Evolutionary conservation across 1,140 invertebrate species (phyloP).

Genomic region (Probaryconus sp.): DNA sequence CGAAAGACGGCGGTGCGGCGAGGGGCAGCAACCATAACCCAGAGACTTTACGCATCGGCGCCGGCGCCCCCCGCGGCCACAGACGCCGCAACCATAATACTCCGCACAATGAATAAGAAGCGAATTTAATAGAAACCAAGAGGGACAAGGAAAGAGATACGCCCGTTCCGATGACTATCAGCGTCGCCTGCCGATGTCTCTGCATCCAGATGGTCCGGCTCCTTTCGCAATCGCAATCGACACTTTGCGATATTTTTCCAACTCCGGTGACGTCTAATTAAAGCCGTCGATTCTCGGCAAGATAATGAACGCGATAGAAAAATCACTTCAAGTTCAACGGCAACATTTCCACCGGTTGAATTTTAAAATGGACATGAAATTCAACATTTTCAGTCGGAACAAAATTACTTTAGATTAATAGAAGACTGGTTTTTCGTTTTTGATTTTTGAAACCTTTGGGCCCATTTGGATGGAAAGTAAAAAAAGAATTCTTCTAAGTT

Average conservation of each 20-base stretch:
- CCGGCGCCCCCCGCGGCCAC: slow-evolving; percentile 78
- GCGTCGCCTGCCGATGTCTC: slow-evolving; percentile 61
- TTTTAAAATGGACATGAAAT: no score
- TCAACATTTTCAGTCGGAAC: no score
- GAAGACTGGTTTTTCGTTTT: no score
- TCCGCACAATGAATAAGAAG: slow-evolving; percentile 50
- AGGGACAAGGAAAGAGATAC: slow-evolving; percentile 12
- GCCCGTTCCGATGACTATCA: slow-evolving; percentile 58
- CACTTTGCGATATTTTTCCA: slow-evolving; percentile 34
- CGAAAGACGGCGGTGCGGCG: slow-evolving; percentile 32
- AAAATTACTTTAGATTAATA: no score
- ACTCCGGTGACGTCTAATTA: slow-evolving; percentile 39
- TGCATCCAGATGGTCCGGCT: slow-evolving; percentile 44
- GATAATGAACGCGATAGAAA: slow-evolving; percentile 29
- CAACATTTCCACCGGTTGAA: no score
- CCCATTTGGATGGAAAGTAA: no score
- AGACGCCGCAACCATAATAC: slow-evolving; percentile 76
- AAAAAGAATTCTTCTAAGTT: no score
- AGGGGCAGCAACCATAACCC: slow-evolving; percentile 67
- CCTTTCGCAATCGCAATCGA: slow-evolving; percentile 47
- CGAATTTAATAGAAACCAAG: slow-evolving; percentile 49
- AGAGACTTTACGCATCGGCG: slow-evolving; percentile 77
- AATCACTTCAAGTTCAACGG: background rate
- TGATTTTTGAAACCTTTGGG: no score
- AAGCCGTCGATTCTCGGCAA: background rate